Conservation (phyloP, 1,140 invertebrate genomes). For the Trissolcus basalis region DNA sequence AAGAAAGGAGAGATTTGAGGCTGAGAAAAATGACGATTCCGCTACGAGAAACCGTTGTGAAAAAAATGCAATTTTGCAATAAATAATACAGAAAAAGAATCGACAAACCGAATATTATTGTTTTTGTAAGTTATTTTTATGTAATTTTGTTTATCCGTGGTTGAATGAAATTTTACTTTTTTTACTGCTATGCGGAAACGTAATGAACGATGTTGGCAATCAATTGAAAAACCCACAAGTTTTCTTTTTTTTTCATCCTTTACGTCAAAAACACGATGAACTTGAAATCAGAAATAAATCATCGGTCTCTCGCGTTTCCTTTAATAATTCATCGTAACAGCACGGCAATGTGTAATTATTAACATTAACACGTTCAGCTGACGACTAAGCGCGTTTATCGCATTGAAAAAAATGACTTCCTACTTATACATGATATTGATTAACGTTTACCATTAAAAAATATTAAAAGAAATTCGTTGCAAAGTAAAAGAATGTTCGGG, state of each 20-base stretch:
- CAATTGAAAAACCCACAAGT: slow-evolving; percentile 2
- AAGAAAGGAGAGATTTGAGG: background rate
- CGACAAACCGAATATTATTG: no score
- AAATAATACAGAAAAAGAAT: no score
- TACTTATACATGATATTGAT: background rate
- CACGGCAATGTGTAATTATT: slow-evolving; percentile 43
- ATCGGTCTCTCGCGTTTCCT: slow-evolving; percentile 34
- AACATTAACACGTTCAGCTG: slow-evolving; percentile 46
- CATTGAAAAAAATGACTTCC: slow-evolving; percentile 37
- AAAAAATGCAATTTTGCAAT: no score
- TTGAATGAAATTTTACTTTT: background rate
- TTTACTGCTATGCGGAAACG: slow-evolving; percentile 12
- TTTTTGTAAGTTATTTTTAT: no score
- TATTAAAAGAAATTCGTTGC: no score
- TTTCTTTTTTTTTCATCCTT: slow-evolving; percentile 11
- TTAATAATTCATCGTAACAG: slow-evolving; percentile 53
- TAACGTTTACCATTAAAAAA: no score
- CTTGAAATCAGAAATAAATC: slow-evolving; percentile 52
- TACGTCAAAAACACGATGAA: slow-evolving; percentile 30
- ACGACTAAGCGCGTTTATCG: slow-evolving; percentile 23
- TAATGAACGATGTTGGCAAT: slow-evolving; percentile 13
- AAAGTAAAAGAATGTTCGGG: no score
- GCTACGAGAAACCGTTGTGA: background rate
- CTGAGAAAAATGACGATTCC: background rate
- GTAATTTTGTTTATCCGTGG: background rate